Evolutionary conservation across 2,797 vertebrate species (phyloP).

Genomic region (Rhinoraja longicauda): DNA sequence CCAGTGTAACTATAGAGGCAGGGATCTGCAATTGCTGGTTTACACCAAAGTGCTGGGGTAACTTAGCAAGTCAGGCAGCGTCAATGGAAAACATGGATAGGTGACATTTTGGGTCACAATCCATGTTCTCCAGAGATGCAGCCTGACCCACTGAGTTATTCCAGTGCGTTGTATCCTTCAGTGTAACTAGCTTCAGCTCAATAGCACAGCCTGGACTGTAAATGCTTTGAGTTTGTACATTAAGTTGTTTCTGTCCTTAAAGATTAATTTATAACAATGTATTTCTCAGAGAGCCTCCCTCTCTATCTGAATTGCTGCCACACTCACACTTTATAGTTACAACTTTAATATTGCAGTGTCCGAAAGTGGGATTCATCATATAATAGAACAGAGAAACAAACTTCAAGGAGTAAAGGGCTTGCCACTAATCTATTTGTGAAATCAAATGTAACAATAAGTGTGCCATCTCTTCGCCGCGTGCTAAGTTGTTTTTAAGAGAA

Average conservation of each 20-base stretch:
- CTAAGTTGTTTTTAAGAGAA: not conserved
- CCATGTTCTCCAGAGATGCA: too few species aligned
- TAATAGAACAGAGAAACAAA: not conserved
- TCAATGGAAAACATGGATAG: too few species aligned
- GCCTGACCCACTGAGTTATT: too few species aligned
- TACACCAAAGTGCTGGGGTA: too few species aligned
- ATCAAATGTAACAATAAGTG: too few species aligned
- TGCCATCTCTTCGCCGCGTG: too few species aligned
- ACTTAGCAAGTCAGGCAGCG: too few species aligned
- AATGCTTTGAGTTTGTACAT: not conserved
- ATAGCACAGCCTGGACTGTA: not conserved
- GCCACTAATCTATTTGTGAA: not conserved
- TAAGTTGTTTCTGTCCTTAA: not conserved
- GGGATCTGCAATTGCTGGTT: too few species aligned
- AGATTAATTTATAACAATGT: not conserved
- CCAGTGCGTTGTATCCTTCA: too few species aligned
- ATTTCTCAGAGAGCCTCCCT: not conserved
- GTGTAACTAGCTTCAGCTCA: not conserved
- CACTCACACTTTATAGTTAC: not conserved
- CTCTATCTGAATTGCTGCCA: not conserved
- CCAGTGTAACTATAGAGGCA: not conserved
- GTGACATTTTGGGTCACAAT: too few species aligned
- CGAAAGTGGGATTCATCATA: not conserved
- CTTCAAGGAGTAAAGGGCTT: not conserved
- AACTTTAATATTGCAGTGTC: not conserved